phyloP scores from a whole-genome alignment of 1,140 invertebrate species.

The Palaemon carinicauda region DNA sequence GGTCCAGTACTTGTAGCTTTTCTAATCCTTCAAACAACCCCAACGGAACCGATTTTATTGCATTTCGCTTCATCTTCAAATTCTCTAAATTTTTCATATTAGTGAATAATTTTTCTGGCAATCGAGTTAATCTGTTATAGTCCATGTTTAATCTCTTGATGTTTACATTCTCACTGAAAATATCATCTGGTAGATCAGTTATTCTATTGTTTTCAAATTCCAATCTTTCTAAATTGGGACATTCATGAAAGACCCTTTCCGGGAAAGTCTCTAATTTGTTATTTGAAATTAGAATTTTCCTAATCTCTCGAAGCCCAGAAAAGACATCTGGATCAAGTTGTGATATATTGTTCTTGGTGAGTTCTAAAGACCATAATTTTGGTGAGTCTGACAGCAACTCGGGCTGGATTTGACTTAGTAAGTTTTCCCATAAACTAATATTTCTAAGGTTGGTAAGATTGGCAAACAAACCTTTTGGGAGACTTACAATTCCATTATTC shows the following conservation, averaged over 20 bases:
- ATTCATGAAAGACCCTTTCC: conserved; percentile 70
- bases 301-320: background rate
- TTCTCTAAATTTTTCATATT: conserved; percentile 34
- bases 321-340: background rate
- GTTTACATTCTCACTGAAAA: conserved; percentile 35
- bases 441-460: conserved; percentile 67
- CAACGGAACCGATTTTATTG: conserved; percentile 67
- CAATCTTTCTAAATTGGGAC: conserved; percentile 65
- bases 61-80: conserved; percentile 67
- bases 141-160: conserved; percentile 10
- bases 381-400: conserved; percentile 31
- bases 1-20: conserved; percentile 68
- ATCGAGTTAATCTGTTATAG: conserved; percentile 64
- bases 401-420: conserved; percentile 11
- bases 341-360: conserved; percentile 7
- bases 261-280: conserved; percentile 69
- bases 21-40: conserved; percentile 70
- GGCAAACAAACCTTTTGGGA: conserved; percentile 71
- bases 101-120: conserved; percentile 62
- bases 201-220: conserved; percentile 25
- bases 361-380: conserved; percentile 63
- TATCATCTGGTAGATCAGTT: background rate
- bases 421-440: conserved; percentile 38
- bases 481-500: conserved; percentile 69
- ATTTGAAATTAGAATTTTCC: conserved; percentile 62